Conservation (phyloP, 1,140 invertebrate genomes). For the Panonychus citri region DNA sequence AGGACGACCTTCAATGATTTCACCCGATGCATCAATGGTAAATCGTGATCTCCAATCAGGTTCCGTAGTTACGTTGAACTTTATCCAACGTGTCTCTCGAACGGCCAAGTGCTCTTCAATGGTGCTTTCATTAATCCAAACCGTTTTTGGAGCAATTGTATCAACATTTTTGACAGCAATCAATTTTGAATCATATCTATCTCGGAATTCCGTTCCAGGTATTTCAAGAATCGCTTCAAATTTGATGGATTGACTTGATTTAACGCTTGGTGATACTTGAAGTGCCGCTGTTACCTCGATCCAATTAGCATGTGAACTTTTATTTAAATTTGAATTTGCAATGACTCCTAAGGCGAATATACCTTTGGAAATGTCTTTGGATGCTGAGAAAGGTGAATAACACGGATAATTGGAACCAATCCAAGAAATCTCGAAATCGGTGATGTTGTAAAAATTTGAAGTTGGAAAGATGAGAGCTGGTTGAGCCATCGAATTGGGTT, state of each 20-base stretch:
- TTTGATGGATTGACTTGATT: background rate
- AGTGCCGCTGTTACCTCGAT: background rate
- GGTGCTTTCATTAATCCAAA: background rate
- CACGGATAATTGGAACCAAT: background rate
- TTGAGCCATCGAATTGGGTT: background rate
- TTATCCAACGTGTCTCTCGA: background rate
- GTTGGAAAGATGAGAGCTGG: background rate
- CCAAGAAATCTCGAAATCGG: background rate
- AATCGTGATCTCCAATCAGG: background rate
- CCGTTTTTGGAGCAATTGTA: background rate
- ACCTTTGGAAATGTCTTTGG: background rate
- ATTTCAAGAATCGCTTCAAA: background rate
- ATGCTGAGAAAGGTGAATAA: background rate
- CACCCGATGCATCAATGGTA: background rate
- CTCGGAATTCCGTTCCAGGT: background rate
- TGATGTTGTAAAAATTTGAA: background rate
- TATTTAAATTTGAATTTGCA: background rate
- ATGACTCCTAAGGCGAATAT: background rate
- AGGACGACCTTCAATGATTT: background rate
- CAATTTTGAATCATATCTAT: background rate
- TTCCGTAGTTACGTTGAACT: background rate
- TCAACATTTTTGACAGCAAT: background rate
- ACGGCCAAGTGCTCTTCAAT: background rate
- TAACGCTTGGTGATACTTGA: background rate
- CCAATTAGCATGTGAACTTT: background rate